A percentile compares a stretch with the other conserved stretches of the same genome.
Conservation (phyloP, 30 jellyfish, hydroid and myxozoan species). For the Chrysaora quinquecirrha region DNA sequence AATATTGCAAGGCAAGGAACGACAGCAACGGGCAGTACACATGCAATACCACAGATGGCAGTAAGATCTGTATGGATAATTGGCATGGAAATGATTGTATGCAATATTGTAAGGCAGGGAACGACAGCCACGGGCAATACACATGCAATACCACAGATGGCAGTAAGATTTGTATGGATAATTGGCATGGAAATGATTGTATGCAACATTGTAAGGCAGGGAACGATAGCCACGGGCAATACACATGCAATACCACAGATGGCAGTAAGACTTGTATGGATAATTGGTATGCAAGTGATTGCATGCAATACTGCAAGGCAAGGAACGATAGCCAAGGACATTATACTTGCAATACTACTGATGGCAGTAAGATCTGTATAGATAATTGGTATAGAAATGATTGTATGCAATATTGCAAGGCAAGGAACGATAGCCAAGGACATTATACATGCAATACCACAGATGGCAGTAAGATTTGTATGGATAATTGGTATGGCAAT, state of each 20-base stretch:
- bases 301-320: neutral
- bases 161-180: neutral
- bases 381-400: neutral
- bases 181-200: slow-evolving; percentile 10
- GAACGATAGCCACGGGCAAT: too few species aligned
- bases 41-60: slow-evolving; percentile 44
- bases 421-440: neutral
- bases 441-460: neutral
- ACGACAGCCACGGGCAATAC: neutral
- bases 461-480: neutral
- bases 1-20: slow-evolving; percentile 15
- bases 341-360: neutral
- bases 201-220: too few species aligned
- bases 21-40: slow-evolving; percentile 38
- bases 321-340: neutral
- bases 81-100: slow-evolving; percentile 65
- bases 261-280: too few species aligned
- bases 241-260: too few species aligned
- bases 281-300: neutral
- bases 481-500: neutral
- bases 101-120: slow-evolving; percentile 39
- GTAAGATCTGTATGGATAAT: slow-evolving; percentile 27
- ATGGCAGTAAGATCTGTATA: neutral
- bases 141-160: neutral
- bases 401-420: neutral